Evolutionary conservation across 2,888 invertebrate genomes (phyloP).

Genomic region (Lasioglossum malachurum): DNA sequence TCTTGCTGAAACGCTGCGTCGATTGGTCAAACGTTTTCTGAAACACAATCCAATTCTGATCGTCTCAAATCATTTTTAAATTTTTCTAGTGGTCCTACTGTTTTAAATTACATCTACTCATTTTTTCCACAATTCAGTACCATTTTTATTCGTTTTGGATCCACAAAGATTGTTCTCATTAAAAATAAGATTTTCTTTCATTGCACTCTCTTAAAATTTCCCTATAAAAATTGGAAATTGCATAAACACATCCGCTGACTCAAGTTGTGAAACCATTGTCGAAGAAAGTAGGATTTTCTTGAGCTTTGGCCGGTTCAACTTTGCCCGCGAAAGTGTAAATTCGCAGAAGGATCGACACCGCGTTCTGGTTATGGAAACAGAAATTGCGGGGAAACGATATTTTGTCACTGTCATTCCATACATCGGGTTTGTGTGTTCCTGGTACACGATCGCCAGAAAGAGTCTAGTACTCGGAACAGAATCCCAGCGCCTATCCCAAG

Average conservation of each 20-base stretch:
- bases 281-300: neutral
- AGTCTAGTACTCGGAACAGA: constrained; percentile 6
- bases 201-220: too few species aligned
- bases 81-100: too few species aligned
- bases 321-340: neutral
- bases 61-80: neutral
- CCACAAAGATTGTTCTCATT: too few species aligned
- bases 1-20: neutral
- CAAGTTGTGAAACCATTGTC: neutral
- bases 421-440: constrained; percentile 1
- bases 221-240: too few species aligned
- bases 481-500: constrained; percentile 12
- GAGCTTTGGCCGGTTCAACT: neutral
- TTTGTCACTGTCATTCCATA: constrained; percentile 3
- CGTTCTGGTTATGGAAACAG: constrained; percentile 13
- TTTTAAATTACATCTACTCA: too few species aligned
- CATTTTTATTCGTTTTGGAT: too few species aligned
- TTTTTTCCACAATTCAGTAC: too few species aligned
- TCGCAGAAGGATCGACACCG: neutral
- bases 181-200: too few species aligned
- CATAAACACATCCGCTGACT: too few species aligned
- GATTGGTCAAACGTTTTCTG: neutral
- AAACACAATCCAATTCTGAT: neutral
- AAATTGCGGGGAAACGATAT: constrained; percentile 1
- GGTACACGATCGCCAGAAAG: neutral